Percentiles rank a stretch among this genome's conserved stretches.
phyloP scores from a whole-genome alignment of 1,140 invertebrate genomes.

The Asobara japonica region DNA sequence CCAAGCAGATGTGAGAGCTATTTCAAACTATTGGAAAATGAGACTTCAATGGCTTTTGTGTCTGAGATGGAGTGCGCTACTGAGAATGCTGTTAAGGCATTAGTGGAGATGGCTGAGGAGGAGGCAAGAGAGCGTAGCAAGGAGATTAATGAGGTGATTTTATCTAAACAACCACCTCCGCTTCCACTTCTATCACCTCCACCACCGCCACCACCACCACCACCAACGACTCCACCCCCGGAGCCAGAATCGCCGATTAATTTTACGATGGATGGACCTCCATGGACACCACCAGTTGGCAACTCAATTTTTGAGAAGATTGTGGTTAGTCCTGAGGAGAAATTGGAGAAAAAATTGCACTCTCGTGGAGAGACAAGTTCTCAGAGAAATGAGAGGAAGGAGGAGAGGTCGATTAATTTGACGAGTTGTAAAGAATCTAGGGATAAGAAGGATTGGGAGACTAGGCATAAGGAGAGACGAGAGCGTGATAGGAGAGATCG shows the following conservation, averaged over 20 bases:
- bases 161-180: slow-evolving; percentile 9
- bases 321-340: not conserved
- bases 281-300: not conserved
- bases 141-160: not conserved
- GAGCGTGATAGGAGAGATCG: slow-evolving; percentile 42
- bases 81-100: slow-evolving; percentile 62
- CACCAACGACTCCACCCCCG: not conserved
- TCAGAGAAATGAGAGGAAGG: slow-evolving; percentile 29
- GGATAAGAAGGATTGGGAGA: slow-evolving; percentile 43
- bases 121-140: slow-evolving; percentile 57
- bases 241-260: not conserved
- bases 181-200: slow-evolving; percentile 9
- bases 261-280: too few relatives aligned
- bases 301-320: not conserved
- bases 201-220: slow-evolving; percentile 21
- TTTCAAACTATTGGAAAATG: slow-evolving; percentile 51
- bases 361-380: not conserved
- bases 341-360: too few relatives aligned
- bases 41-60: slow-evolving; percentile 56
- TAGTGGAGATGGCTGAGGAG: slow-evolving; percentile 65
- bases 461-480: slow-evolving; percentile 47
- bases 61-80: slow-evolving; percentile 60
- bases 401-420: not conserved
- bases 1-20: slow-evolving; percentile 48
- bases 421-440: slow-evolving; percentile 33